These are phyloP conservation scores for Trichacis sp. DNA, from an alignment of 2,888 invertebrate genomes.

Conservation along the genomic window DNA sequence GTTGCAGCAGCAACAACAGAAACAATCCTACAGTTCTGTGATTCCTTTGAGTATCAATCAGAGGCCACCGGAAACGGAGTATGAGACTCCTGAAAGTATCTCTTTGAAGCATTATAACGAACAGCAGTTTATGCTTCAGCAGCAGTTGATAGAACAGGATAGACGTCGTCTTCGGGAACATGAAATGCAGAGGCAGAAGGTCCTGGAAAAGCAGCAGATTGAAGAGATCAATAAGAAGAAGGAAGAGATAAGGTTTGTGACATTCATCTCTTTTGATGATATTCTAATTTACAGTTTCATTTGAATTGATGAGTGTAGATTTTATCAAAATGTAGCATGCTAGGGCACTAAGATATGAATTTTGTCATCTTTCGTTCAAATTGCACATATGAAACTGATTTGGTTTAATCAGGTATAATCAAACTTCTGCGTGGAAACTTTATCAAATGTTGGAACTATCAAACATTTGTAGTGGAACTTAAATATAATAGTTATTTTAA, in stretches of 20 bases:
- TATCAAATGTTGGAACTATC: no score
- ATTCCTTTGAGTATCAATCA: conserved; percentile 53
- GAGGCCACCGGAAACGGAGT: conserved; percentile 48
- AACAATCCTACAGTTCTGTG: conserved; percentile 50
- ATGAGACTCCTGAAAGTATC: conserved; percentile 64
- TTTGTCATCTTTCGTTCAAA: no score
- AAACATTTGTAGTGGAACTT: no score
- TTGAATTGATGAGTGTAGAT: no score
- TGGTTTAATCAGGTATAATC: no score
- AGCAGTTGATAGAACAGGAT: conserved; percentile 62
- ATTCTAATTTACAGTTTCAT: no score
- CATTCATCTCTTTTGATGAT: no score
- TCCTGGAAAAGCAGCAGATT: conserved; percentile 52
- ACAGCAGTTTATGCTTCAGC: conserved; percentile 62
- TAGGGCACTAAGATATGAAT: no score
- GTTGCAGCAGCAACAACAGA: conserved; percentile 39
- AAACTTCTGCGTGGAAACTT: no score
- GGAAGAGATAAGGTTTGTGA: conserved; percentile 51
- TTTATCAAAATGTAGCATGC: no score
- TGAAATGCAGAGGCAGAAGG: conserved; percentile 56
- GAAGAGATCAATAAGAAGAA: conserved; percentile 54
- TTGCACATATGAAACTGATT: no score
- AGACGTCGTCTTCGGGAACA: conserved; percentile 58
- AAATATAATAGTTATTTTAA: no score
- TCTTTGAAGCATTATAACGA: conserved; percentile 65